These are phyloP conservation scores for Calidris pugnax DNA, from an alignment of 2,113 vertebrate species.

Conservation along the genomic window DNA sequence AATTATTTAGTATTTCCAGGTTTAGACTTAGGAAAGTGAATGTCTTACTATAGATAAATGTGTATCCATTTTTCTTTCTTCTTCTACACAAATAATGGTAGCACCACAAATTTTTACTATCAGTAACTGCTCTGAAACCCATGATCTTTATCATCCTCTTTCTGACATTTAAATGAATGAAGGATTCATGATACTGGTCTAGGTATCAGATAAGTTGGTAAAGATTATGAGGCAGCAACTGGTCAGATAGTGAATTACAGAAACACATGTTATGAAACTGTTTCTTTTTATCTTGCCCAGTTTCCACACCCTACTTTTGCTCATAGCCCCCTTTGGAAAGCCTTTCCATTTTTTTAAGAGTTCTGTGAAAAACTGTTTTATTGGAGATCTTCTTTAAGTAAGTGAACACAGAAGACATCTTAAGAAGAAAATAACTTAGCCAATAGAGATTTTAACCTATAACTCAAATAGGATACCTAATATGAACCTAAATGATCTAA, in stretches of 20 bases:
- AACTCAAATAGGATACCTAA: background rate
- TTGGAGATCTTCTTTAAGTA: background rate
- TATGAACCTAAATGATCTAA: background rate
- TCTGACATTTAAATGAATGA: slow-evolving; percentile 1
- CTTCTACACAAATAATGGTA: background rate
- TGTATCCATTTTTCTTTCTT: background rate
- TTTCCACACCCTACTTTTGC: background rate
- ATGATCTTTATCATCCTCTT: background rate
- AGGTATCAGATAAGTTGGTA: background rate
- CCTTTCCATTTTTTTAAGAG: background rate
- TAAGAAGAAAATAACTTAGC: background rate
- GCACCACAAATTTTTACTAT: background rate
- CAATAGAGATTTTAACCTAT: background rate
- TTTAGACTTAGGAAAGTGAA: background rate
- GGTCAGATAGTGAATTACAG: background rate
- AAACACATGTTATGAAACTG: background rate
- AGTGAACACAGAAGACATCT: background rate
- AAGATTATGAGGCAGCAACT: background rate
- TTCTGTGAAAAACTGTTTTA: background rate
- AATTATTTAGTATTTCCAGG: background rate
- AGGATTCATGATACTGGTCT: background rate
- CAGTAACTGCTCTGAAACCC: background rate
- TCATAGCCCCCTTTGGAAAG: background rate
- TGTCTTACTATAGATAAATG: background rate
- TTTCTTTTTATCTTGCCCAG: background rate